Evolutionary conservation across 2,113 vertebrate genomes (phyloP), one percentile per base, ranked within the genome.

Genomic region (Sialia sialis): DNA sequence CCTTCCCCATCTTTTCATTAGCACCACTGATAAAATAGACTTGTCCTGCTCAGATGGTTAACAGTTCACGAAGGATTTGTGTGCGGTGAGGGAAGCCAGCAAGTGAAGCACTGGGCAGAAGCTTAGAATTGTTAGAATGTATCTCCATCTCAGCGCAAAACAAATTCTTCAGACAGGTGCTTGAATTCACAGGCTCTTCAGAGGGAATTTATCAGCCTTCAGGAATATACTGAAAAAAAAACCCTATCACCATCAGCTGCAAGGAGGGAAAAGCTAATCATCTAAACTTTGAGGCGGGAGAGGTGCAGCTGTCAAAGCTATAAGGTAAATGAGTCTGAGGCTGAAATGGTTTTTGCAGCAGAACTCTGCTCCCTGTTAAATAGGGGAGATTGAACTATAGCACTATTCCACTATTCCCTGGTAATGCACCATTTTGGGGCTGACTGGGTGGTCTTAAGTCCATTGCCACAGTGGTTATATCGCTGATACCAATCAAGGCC

Each of bases 391-490:
- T 98, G 97, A 98, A 98, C 98, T 97, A 97, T 97, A 97, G 97
- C 97, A 97, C 97, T 96, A 97, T 96, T 97, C 96, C 29, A 83
- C 98, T 97, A 96, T 97, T 97, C 97, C 98, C 95, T 92, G 95
- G 97, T 97, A 97, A 97, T 97, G 97, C 98, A 97, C 97, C 96
- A 97, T 98, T 98, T 98, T 93, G 97, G 97, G 93, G 94, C 98
- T 97, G 98, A 98, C 98, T 98, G 98, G 98, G 98, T 98, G 98
- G 98, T 98, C 98, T 98, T 98, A 98, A 98, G 98, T 98, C 98
- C 97, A 97, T 98, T 98, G 97, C 98, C 97, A 98, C 97, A 97
- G 97, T 97, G 97, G 97, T 97, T 98, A 97, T 94, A 95, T 97
- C 83, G n/a, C 97, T 96, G 97, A 98, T 98, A 98, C 97, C 98